phyloP scores from a whole-genome alignment of 1,140 invertebrate genomes.

The Drosophila sproati region DNA sequence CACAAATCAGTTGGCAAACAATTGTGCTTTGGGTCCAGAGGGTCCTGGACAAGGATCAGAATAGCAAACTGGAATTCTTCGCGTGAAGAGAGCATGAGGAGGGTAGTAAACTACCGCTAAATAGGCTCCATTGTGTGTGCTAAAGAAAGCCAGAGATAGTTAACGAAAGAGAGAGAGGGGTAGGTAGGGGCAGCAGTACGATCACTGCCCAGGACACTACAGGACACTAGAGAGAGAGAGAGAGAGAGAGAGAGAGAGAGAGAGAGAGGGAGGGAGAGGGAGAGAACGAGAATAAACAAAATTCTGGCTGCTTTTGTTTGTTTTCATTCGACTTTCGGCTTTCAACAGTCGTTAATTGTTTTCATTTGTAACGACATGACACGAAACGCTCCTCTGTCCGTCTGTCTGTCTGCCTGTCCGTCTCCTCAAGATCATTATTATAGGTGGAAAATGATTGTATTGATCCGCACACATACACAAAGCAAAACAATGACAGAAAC shows the following conservation, averaged over 20 bases:
- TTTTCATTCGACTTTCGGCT: slow-evolving; percentile 64
- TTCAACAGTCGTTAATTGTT: slow-evolving; percentile 72
- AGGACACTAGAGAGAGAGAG: no score
- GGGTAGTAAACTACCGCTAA: slow-evolving; percentile 46
- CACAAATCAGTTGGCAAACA: slow-evolving; percentile 62
- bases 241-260: no score
- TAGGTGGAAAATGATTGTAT: slow-evolving; percentile 77
- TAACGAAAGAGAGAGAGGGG: background rate
- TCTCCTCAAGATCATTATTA: slow-evolving; percentile 68
- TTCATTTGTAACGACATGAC: slow-evolving; percentile 74
- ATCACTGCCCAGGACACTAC: no score
- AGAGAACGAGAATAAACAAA: slow-evolving; percentile 17
- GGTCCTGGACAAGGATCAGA: background rate
- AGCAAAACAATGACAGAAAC: slow-evolving; percentile 49
- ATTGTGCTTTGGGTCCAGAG: slow-evolving; percentile 5
- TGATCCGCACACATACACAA: slow-evolving; percentile 45
- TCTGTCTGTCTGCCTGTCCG: background rate
- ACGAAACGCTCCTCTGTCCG: slow-evolving; percentile 25
- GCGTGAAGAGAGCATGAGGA: background rate
- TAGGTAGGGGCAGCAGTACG: no score
- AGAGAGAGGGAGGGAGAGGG: no score
- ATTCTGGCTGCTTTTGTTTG: slow-evolving; percentile 56
- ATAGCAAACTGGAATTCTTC: no score
- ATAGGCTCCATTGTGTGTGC: slow-evolving; percentile 60
- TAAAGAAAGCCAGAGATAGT: background rate